Conservation (phyloP, 2,113 vertebrate genomes). For the Actinemys pallida region DNA sequence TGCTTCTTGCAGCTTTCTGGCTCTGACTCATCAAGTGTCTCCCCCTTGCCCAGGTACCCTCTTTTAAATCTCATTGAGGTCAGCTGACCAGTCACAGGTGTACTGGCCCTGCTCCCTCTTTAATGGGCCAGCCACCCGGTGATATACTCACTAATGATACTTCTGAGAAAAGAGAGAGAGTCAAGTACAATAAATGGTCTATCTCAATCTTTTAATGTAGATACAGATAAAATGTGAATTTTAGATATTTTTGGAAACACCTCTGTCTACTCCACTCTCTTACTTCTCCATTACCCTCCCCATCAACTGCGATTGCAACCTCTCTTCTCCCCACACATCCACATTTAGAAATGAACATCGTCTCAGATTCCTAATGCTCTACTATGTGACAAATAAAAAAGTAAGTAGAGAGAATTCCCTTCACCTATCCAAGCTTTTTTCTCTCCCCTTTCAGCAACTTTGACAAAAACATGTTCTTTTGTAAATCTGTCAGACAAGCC, state of each 20-base stretch:
- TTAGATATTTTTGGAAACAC: not conserved
- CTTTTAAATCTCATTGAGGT: not conserved
- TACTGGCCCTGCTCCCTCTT: not conserved
- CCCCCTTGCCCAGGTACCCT: not conserved
- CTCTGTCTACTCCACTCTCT: not conserved
- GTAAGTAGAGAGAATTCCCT: not conserved
- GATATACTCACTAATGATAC: not conserved
- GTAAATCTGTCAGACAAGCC: not conserved
- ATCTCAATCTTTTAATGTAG: not conserved
- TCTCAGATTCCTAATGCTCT: not conserved
- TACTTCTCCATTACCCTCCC: not conserved
- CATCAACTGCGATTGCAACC: not conserved
- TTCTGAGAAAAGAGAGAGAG: not conserved
- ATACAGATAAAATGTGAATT: not conserved
- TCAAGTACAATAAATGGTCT: not conserved
- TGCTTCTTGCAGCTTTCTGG: too few species aligned
- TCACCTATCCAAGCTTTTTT: not conserved
- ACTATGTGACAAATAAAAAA: not conserved
- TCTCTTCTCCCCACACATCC: rapidly evolving
- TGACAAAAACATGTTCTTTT: not conserved
- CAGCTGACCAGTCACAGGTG: not conserved
- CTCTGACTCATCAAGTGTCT: not conserved
- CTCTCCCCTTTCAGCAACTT: not conserved
- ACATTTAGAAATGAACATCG: not conserved
- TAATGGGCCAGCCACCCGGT: not conserved